Evolutionary conservation across 2,888 invertebrate genomes (phyloP).

Genomic region (Apamea sordens): DNA sequence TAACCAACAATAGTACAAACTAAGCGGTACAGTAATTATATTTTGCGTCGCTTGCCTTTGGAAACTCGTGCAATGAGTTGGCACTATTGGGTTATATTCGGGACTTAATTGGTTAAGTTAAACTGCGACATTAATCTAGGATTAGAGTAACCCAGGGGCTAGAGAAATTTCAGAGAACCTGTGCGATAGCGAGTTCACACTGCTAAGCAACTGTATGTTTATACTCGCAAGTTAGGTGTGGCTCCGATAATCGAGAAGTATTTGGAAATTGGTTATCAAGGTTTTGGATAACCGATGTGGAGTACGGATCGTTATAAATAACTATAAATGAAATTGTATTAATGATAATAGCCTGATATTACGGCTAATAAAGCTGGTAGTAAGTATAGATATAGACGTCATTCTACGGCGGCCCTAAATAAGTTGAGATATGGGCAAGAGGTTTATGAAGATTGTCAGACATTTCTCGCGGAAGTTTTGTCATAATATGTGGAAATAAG

Average conservation of each 20-base stretch:
- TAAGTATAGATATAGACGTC: too few species aligned
- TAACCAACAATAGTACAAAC: background rate
- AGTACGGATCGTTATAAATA: background rate
- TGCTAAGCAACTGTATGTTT: background rate
- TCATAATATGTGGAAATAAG: background rate
- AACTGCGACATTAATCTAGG: background rate
- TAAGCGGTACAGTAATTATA: background rate
- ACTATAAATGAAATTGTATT: background rate
- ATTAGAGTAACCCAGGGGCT: background rate
- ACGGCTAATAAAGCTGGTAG: too few species aligned
- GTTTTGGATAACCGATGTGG: too few species aligned
- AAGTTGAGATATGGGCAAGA: too few species aligned
- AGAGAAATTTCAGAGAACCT: background rate
- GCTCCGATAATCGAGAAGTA: too few species aligned
- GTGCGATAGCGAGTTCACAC: background rate
- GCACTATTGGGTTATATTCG: background rate
- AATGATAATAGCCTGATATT: background rate
- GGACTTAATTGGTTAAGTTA: background rate
- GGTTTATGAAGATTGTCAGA: background rate
- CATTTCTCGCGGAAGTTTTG: background rate
- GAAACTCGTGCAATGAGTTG: background rate
- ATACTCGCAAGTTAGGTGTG: background rate
- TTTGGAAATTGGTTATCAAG: too few species aligned
- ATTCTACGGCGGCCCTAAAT: too few species aligned
- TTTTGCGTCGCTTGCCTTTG: background rate